phyloP scores from a whole-genome alignment of 2,888 invertebrate genomes.

The Nemotelus nigrinus region DNA sequence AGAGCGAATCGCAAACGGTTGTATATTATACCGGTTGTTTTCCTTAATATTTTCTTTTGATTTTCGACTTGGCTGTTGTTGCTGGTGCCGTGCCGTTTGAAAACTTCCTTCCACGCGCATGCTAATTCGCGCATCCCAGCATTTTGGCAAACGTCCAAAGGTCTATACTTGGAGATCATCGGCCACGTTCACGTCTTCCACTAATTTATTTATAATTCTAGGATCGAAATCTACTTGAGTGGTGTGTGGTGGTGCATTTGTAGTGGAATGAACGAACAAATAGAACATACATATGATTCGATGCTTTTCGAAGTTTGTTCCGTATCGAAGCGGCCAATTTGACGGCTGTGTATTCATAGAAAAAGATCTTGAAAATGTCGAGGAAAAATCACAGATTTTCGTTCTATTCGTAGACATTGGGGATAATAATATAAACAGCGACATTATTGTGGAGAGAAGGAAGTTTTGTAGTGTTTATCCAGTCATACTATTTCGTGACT shows the following conservation, averaged over 20 bases:
- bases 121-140: slow-evolving; percentile 61
- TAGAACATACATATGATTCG: neutral
- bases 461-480: slow-evolving; percentile 6
- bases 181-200: slow-evolving; percentile 54
- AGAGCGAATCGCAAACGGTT: neutral
- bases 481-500: neutral
- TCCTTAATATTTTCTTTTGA: slow-evolving; percentile 1
- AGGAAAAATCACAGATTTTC: neutral
- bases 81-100: neutral
- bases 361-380: neutral
- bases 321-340: neutral
- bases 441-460: neutral
- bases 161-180: slow-evolving; percentile 87
- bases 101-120: slow-evolving; percentile 37
- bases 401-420: neutral
- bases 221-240: slow-evolving; percentile 16
- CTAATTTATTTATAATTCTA: slow-evolving; percentile 53
- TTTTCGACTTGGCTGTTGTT: slow-evolving; percentile 1
- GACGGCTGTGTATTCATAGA: neutral
- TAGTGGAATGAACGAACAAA: neutral
- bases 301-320: neutral
- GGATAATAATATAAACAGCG: slow-evolving; percentile 18
- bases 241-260: neutral
- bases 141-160: slow-evolving; percentile 80
- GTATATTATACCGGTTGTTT: neutral